phyloP scores from a whole-genome alignment of 2,113 vertebrate species.

The Otis tarda region DNA sequence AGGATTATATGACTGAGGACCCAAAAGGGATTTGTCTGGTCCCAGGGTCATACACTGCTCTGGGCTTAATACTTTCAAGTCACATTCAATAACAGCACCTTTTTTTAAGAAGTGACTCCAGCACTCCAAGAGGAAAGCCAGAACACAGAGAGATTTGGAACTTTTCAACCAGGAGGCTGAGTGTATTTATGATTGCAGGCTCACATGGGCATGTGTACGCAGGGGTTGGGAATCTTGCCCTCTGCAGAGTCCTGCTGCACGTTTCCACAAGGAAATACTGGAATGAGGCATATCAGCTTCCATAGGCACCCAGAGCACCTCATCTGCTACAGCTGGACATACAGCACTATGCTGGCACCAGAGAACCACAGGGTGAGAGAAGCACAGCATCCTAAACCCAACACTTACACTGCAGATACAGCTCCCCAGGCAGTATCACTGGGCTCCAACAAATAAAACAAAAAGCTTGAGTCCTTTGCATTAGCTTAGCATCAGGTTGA shows the following conservation, averaged over 20 bases:
- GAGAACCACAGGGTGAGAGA: neutral
- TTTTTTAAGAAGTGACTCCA: no score
- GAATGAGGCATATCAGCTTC: neutral
- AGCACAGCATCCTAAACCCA: neutral
- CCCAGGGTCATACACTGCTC: neutral
- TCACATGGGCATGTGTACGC: rapidly evolving
- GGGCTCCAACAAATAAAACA: neutral
- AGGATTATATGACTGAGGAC: neutral
- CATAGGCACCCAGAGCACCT: neutral
- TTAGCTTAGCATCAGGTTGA: neutral
- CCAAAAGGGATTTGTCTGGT: neutral
- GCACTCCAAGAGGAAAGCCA: neutral
- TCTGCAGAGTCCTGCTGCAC: neutral
- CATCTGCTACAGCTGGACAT: neutral
- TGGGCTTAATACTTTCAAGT: neutral
- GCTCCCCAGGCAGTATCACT: neutral
- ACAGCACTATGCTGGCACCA: neutral
- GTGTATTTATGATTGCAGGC: neutral
- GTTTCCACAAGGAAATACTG: neutral
- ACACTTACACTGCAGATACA: neutral
- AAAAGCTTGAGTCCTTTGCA: neutral
- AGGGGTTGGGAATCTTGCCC: neutral
- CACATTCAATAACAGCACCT: neutral
- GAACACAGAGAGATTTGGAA: neutral
- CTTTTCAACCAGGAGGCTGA: neutral